Evolutionary conservation across 2,888 invertebrate genomes (phyloP), one percentile per base, ranked within the genome.

Genomic region (Pemphredon lugubris): DNA sequence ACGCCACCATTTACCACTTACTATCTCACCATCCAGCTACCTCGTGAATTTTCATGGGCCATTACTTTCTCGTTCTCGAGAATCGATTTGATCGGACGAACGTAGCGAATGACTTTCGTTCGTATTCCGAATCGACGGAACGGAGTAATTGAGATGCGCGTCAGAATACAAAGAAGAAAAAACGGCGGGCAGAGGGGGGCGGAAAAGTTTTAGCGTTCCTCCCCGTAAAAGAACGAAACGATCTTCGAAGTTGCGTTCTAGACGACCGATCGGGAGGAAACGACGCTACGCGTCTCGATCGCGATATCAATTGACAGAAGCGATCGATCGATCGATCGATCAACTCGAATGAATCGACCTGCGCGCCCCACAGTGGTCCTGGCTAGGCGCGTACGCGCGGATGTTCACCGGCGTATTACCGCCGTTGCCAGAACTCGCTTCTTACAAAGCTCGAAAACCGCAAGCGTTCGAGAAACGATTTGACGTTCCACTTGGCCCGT

Each of bases 41-140:
- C 67, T 78, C 75, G 79, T 79, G 73, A 80, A 82, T 80, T 80
- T 80, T 79, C 79, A 81, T 80, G 76, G 71, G 50, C 70, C 59
- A 80, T 79, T 79, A 79, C 70, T 61, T 73, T 70, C 78, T 61
- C 47, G 54, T 60, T 63, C 58, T 65, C 61, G 54, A 53, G 75
- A 71, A 75, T 71, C 63, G 58, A 60, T 58, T 47, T 44, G 45
- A 64, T 66, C 57, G 44, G 34, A 60, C 51, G 26, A 61, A 61
- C 63, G 63, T 57, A 55, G 18, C 16, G 1, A n/a, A n/a, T n/a
- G n/a, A n/a, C n/a, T 45, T n/a, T 23, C 21, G 21, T 13, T 23
- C 13, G n/a, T 11, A 11, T 11, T 45, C 14, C 26, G 18, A 45
- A 67, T 44, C 37, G 23, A 13, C 14, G n/a, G n/a, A 65, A 18